Evolutionary conservation across 2,113 vertebrate genomes (phyloP), one percentile per base, ranked within the genome.

Genomic region (Gallinago paraguaiae): DNA sequence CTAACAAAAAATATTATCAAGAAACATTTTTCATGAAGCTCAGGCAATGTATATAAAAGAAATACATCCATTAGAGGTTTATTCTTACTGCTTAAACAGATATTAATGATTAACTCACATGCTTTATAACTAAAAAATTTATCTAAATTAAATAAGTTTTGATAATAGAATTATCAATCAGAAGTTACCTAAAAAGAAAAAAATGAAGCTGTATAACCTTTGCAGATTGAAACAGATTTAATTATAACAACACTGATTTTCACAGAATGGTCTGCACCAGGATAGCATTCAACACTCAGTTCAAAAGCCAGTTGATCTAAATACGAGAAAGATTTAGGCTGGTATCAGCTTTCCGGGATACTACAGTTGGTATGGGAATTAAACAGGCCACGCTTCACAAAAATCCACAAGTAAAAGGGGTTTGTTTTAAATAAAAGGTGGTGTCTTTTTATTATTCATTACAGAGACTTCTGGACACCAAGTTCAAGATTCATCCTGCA

Each of bases 21-120:
- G 45, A 59, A 56, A 59, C 3, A 39, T 63, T 59, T 86, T 87
- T 54, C 30, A 84, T 15, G 45, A 6, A 68, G 22, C 11, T n/a
- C 17, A 60, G 0, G 0, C 20, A 68, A 43, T 10, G 30, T 6
- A 88, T 1, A 1, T 64, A 37, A 71, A 88, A 70, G 10, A 86
- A 86, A 63, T 15, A 48, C 3, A 45, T 65, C 17, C 30, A 56
- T 7, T 53, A 53, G 5, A 64, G 7, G 48, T 51, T 78, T 83
- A 71, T 48, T 90, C 51, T 63, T 91, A 56, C 4, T 7, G 9
- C 19, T 75, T 81, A 63, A 94, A 86, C 6, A 11, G 7, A 61
- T 17, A 72, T 13, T 64, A 64, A 54, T 35, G 13, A 79, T 35
- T 31, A 64, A 65, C 27, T 45, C 2, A 1, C 8, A 39, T 17